Evolutionary conservation across 2,888 invertebrate species (phyloP), one percentile per base, ranked within the genome.

Genomic region (Chesias legatella): DNA sequence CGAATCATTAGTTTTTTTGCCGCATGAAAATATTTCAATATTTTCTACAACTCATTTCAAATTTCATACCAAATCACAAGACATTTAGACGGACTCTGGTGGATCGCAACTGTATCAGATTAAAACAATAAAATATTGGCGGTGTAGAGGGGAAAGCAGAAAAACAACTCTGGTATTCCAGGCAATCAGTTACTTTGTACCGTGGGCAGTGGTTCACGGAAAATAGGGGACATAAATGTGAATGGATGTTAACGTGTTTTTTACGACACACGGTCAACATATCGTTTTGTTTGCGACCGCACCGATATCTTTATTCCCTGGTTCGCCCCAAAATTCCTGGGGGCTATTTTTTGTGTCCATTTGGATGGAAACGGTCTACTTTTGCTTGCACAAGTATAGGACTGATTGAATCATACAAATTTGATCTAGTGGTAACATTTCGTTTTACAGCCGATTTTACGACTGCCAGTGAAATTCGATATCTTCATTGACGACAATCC

Each of bases 201-300:
- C 61, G 65, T 73, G 78, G 58, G 67, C 79, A 70, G 78, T 77
- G 84, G 79, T 68, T 73, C 67, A 69, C 63, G 60, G 65, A 78
- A 80, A 85, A 83, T 79, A 83, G 80, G 82, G 85, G 82, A 70
- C 71, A 80, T 78, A 83, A 84, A 86, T 78, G 78, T 81, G 83
- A 84, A 88, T 88, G 81, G 85, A 88, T 86, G 88, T 84, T 86
- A 88, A 88, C 86, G 86, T 83, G 86, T 84, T 86, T 86, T 88
- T 88, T 86, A 88, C 85, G 85, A 83, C 64, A 63, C 67, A 64
- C 67, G 79, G 75, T 78, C 81, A 79, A 79, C 82, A 78, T 83
- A 81, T 81, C 81, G 81, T 79, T 83, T 79, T 84, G 83, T 85
- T 85, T 85, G 84, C 79, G 73, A 68, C 76, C 79, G 59, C 67